These are phyloP conservation scores for Amphiprion clarkii DNA, from an alignment of 2,797 vertebrate species.

Conservation along the genomic window DNA sequence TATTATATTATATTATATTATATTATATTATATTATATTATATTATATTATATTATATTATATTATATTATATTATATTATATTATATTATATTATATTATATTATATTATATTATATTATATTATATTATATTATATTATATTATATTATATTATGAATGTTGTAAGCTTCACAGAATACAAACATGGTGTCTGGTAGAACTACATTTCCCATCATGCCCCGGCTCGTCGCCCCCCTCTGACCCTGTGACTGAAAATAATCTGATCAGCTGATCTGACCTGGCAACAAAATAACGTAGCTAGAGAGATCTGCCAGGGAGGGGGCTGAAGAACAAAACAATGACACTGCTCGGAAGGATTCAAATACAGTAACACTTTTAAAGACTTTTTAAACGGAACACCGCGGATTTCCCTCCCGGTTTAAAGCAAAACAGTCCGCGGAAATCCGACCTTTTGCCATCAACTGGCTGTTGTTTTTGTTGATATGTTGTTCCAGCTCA, in stretches of 20 bases:
- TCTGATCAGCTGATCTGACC: conserved; percentile 89
- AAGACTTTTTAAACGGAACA: conserved; percentile 51
- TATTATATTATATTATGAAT: neutral
- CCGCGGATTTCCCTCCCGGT: conserved; percentile 34
- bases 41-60: neutral
- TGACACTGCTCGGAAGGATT: conserved; percentile 75
- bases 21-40: too few relatives aligned
- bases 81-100: too few relatives aligned
- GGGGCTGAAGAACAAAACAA: conserved; percentile 84
- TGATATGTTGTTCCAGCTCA: conserved; percentile 72
- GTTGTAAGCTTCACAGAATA: too few relatives aligned
- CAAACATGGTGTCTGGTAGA: neutral
- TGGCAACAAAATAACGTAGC: conserved; percentile 86
- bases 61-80: too few relatives aligned
- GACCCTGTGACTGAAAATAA: conserved; percentile 86
- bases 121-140: conserved; percentile 1
- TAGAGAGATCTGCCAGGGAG: conserved; percentile 75
- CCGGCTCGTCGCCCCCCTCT: conserved; percentile 15
- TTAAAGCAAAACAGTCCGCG: conserved; percentile 17
- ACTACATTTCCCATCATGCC: conserved; percentile 79
- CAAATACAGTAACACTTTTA: conserved; percentile 61
- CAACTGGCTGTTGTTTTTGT: conserved; percentile 72
- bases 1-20: too few relatives aligned
- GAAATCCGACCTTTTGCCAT: conserved; percentile 40
- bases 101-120: too few relatives aligned